These are phyloP conservation scores for Petromus typicus DNA, from an alignment of 2,113 vertebrate genomes.

Conservation along the genomic window DNA sequence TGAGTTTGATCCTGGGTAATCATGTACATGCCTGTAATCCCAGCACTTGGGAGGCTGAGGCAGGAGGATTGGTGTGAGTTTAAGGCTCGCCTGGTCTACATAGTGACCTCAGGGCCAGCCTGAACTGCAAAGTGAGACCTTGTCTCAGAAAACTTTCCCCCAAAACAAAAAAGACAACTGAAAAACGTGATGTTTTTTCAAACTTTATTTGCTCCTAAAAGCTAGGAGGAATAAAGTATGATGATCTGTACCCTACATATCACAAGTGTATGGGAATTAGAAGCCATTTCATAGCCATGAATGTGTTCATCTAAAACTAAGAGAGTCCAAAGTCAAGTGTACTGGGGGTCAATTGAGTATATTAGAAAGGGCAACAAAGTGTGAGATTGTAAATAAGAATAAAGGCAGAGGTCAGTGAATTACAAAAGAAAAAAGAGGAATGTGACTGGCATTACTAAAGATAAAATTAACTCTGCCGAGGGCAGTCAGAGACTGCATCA, in stretches of 20 bases:
- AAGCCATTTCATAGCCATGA: not conserved
- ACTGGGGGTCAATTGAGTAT: not conserved
- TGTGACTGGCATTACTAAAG: not conserved
- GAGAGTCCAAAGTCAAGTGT: not conserved
- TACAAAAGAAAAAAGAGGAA: not conserved
- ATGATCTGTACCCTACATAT: not conserved
- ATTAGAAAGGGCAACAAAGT: not conserved
- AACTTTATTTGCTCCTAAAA: not conserved
- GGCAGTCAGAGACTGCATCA: not conserved
- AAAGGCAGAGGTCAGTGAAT: not conserved
- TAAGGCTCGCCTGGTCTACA: too few relatives aligned
- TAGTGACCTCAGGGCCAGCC: too few relatives aligned
- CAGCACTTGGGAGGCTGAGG: too few relatives aligned
- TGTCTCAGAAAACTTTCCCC: too few relatives aligned
- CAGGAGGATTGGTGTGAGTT: too few relatives aligned
- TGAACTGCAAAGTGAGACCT: too few relatives aligned
- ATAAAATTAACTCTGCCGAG: not conserved
- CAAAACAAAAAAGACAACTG: not conserved
- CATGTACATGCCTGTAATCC: too few relatives aligned
- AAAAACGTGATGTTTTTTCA: not conserved
- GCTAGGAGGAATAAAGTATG: not conserved
- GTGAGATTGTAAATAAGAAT: not conserved
- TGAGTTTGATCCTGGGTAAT: too few relatives aligned
- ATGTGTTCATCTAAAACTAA: constrained; percentile 13
- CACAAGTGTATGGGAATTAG: not conserved